Percentiles rank a stretch among this genome's conserved stretches.
Evolutionary conservation across 2,888 invertebrate genomes (phyloP).

Genomic region (Helleia helle): DNA sequence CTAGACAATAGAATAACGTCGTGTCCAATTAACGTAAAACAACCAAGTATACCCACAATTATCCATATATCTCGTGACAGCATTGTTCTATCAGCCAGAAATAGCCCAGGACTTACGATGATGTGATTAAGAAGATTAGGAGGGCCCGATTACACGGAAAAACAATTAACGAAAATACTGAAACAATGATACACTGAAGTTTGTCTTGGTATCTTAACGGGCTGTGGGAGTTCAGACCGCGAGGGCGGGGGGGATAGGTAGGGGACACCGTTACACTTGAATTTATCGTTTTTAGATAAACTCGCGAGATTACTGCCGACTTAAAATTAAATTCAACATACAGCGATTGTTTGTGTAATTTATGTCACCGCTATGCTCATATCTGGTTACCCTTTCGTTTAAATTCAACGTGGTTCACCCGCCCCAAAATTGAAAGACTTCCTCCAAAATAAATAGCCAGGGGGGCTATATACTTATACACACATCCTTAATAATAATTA

Average conservation of each 20-base stretch:
- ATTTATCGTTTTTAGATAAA: conserved; percentile 68
- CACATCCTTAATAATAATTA: too few relatives aligned
- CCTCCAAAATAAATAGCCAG: too few relatives aligned
- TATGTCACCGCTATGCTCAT: not conserved
- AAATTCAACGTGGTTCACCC: too few relatives aligned
- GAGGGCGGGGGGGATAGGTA: conserved; percentile 49
- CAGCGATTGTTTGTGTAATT: conserved; percentile 14
- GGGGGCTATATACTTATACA: too few relatives aligned
- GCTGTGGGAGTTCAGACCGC: conserved; percentile 49
- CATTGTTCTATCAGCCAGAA: conserved; percentile 32
- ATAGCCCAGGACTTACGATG: conserved; percentile 44
- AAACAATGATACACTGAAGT: conserved; percentile 64
- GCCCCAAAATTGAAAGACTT: too few relatives aligned
- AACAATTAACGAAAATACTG: conserved; percentile 65
- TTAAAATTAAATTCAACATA: conserved; percentile 22
- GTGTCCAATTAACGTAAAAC: conserved; percentile 27
- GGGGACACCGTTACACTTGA: conserved; percentile 44
- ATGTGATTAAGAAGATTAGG: conserved; percentile 65
- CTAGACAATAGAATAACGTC: conserved; percentile 17
- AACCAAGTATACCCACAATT: conserved; percentile 33
- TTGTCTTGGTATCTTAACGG: conserved; percentile 58
- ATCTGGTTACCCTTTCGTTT: too few relatives aligned
- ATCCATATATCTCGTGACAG: conserved; percentile 50
- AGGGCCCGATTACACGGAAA: conserved; percentile 62
- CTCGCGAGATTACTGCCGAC: conserved; percentile 40